Evolutionary conservation across 2,888 invertebrate species (phyloP).

Genomic region (Oscheius sp.): DNA sequence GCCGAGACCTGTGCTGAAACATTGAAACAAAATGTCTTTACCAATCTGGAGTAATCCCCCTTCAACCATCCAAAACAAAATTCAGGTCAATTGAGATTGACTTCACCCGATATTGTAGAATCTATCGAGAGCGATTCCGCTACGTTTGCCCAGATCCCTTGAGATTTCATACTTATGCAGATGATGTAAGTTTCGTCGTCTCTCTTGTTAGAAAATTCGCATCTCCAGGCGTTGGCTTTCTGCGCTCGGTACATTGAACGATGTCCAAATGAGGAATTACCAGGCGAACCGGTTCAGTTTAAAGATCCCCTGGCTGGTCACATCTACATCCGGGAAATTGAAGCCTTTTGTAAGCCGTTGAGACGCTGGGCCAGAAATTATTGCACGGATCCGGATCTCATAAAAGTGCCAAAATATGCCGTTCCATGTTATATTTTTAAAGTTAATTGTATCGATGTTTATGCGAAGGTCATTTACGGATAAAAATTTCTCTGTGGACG

Average conservation of each 20-base stretch:
- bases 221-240: constrained; percentile 52
- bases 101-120: constrained; percentile 51
- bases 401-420: constrained; percentile 49
- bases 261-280: constrained; percentile 46
- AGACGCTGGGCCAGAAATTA: constrained; percentile 50
- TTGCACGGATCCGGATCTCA: constrained; percentile 54
- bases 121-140: constrained; percentile 48
- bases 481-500: no score
- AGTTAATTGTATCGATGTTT: constrained; percentile 51
- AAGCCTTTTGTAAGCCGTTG: constrained; percentile 46
- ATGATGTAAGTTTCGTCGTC: constrained; percentile 38
- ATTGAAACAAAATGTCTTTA: constrained; percentile 52
- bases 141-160: constrained; percentile 58
- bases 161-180: constrained; percentile 51
- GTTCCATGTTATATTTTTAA: constrained; percentile 53
- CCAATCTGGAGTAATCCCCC: constrained; percentile 46
- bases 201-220: neutral
- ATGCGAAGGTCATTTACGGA: constrained; percentile 45
- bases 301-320: constrained; percentile 48
- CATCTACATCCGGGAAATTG: constrained; percentile 55
- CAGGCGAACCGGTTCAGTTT: constrained; percentile 48
- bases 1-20: constrained; percentile 50
- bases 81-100: constrained; percentile 50
- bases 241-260: constrained; percentile 54
- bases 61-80: neutral